Conservation (phyloP, 2,113 vertebrate genomes). For the Rhabdomys dilectus region DNA sequence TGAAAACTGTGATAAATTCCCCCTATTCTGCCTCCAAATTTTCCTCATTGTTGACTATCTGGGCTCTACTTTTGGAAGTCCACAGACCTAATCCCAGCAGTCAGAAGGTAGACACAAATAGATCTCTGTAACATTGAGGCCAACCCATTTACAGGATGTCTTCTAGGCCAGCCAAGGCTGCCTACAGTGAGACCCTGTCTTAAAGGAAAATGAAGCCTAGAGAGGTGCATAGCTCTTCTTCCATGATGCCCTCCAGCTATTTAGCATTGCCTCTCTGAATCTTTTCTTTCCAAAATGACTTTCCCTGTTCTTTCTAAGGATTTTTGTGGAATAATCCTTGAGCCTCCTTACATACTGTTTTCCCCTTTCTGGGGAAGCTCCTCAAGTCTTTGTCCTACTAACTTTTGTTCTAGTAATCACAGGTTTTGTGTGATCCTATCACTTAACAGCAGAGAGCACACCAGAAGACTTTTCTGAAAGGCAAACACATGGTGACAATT, state of each 20-base stretch:
- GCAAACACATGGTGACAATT: not conserved
- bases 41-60: not conserved
- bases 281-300: not conserved
- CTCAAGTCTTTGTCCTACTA: not conserved
- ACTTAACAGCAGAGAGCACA: not conserved
- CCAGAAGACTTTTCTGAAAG: slow-evolving; percentile 33
- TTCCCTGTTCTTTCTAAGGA: not conserved
- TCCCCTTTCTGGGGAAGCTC: not conserved
- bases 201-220: not conserved
- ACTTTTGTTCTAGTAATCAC: not conserved
- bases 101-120: not conserved
- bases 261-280: not conserved
- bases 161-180: not conserved
- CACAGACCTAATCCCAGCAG: not conserved
- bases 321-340: not conserved
- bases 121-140: not conserved
- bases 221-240: not conserved
- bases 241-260: not conserved
- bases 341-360: not conserved
- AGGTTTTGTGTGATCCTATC: not conserved
- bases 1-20: slow-evolving; percentile 1
- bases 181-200: not conserved
- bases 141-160: too few relatives aligned
- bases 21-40: not conserved
- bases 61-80: not conserved